Percentiles rank a stretch among this genome's conserved stretches.
These are phyloP conservation scores for Amphiura filiformis DNA, from an alignment of 35 echinoderm and acorn worm species.

Conservation along the genomic window DNA sequence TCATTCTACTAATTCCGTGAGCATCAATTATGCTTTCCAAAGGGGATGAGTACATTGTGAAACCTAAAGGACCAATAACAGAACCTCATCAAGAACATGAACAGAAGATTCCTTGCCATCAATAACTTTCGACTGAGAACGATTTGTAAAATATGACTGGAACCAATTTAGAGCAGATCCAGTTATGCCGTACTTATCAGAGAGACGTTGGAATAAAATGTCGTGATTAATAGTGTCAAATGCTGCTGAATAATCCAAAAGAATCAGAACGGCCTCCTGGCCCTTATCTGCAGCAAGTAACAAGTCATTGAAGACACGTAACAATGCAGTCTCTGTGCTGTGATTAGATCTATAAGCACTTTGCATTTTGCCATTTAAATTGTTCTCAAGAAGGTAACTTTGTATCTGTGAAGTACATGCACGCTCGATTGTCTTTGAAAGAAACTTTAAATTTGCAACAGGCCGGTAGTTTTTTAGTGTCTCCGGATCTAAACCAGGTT, in stretches of 20 bases:
- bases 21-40: constrained; percentile 25
- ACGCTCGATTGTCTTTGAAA: constrained; percentile 26
- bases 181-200: constrained; percentile 20
- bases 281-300: constrained; percentile 41
- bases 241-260: constrained; percentile 55
- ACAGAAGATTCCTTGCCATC: constrained; percentile 13
- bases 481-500: constrained; percentile 1
- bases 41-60: constrained; percentile 16
- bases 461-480: constrained; percentile 16
- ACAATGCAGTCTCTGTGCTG: constrained; percentile 46
- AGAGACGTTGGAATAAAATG: constrained; percentile 34
- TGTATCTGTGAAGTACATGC: constrained; percentile 17
- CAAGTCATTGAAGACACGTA: constrained; percentile 38
- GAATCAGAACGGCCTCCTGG: constrained; percentile 27
- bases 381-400: constrained; percentile 1
- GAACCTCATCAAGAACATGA: constrained; percentile 5
- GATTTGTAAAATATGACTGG: constrained; percentile 34
- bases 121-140: constrained; percentile 24
- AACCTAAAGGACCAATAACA: constrained; percentile 30
- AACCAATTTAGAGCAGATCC: constrained; percentile 36
- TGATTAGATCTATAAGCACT: constrained; percentile 44
- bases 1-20: constrained; percentile 18
- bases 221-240: constrained; percentile 59
- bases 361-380: constrained; percentile 36
- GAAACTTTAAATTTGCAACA: constrained; percentile 23